Percentiles rank a stretch among this genome's conserved stretches.
Conservation (phyloP, 2,113 vertebrate genomes). For the Elephas maximus region DNA sequence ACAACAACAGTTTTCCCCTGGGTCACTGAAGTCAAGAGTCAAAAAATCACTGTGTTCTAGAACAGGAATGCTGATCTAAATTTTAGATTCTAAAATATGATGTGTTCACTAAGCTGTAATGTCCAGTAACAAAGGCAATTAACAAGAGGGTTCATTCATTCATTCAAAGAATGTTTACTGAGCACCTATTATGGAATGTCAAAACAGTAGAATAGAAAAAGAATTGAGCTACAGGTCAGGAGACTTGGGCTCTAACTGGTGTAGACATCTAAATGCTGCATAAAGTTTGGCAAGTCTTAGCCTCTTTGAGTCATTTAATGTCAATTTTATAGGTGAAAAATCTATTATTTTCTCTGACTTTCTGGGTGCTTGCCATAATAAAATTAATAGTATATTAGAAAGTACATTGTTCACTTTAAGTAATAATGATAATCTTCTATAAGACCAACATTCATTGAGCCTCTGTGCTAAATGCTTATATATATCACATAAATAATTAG, state of each 20-base stretch:
- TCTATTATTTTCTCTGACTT: background rate
- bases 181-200: background rate
- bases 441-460: background rate
- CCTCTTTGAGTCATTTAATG: conserved; percentile 19
- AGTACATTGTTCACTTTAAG: background rate
- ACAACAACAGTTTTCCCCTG: background rate
- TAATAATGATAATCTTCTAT: background rate
- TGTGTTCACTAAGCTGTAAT: background rate
- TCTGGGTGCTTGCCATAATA: background rate
- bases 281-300: background rate
- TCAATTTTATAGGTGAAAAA: background rate
- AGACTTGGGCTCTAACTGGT: background rate
- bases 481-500: background rate
- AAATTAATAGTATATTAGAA: conserved; percentile 37
- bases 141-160: background rate
- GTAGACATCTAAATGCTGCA: background rate
- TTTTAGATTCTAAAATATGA: conserved; percentile 34
- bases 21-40: background rate
- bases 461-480: background rate
- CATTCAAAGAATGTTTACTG: conserved; percentile 34
- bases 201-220: background rate
- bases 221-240: background rate
- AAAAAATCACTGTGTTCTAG: background rate
- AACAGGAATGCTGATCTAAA: background rate
- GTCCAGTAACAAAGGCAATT: background rate